Evolutionary conservation across 2,797 vertebrate species (phyloP).

Genomic region (Danio kyathit): DNA sequence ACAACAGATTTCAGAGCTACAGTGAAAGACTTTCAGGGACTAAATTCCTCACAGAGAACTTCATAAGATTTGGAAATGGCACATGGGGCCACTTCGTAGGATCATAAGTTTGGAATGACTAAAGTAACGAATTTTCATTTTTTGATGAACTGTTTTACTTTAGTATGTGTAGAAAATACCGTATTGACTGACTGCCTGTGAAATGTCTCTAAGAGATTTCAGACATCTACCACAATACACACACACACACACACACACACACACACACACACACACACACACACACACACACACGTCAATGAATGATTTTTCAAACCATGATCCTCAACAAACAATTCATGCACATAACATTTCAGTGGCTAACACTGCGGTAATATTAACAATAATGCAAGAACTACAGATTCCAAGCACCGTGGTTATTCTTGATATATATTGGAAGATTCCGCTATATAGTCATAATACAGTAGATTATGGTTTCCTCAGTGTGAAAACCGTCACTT

Average conservation of each 20-base stretch:
- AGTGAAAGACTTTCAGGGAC: too few relatives aligned
- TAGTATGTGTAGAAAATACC: not conserved
- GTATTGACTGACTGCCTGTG: not conserved
- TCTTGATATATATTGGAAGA: conserved; percentile 38
- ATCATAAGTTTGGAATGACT: not conserved
- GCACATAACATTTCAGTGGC: conserved; percentile 50
- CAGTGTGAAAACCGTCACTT: conserved; percentile 19
- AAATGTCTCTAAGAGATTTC: conserved; percentile 10
- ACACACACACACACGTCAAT: too few relatives aligned
- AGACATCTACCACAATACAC: not conserved
- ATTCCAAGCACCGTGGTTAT: conserved; percentile 58
- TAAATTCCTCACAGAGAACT: too few relatives aligned
- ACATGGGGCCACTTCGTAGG: too few relatives aligned
- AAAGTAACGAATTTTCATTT: not conserved
- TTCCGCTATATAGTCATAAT: conserved; percentile 11
- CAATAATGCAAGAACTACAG: conserved; percentile 49
- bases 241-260: not conserved
- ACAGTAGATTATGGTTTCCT: conserved; percentile 33
- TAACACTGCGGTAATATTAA: conserved; percentile 46
- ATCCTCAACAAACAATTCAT: conserved; percentile 25
- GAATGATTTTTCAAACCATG: conserved; percentile 17
- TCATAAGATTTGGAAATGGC: too few relatives aligned
- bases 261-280: not conserved
- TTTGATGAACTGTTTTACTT: conserved; percentile 7
- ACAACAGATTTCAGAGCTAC: too few relatives aligned